phyloP scores from a whole-genome alignment of 2,888 invertebrate species.

The Leptopilina myrica region DNA sequence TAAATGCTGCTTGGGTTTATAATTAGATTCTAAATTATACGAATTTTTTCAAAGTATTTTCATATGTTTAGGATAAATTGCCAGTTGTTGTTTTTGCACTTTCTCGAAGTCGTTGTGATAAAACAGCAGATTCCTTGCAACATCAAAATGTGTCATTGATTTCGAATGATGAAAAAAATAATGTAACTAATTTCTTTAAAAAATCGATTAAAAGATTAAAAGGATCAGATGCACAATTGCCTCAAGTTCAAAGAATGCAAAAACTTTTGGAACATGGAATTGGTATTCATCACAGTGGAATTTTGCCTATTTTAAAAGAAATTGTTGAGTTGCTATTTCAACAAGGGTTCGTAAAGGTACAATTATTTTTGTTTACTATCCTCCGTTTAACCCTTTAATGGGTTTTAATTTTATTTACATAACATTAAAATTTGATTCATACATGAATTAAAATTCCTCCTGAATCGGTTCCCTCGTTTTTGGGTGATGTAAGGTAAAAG shows the following conservation, averaged over 20 bases:
- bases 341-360: conserved; percentile 90
- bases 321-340: conserved; percentile 99
- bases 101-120: conserved; percentile 89
- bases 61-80: conserved; percentile 80
- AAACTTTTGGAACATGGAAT: conserved; percentile 89
- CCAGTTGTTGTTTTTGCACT: conserved; percentile 97
- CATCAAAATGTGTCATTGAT: conserved; percentile 79
- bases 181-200: conserved; percentile 91
- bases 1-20: no score
- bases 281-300: conserved; percentile 98
- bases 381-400: no score
- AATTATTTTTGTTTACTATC: not conserved
- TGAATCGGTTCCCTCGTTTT: no score
- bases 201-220: conserved; percentile 88
- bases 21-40: no score
- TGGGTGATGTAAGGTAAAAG: no score
- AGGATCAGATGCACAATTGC: conserved; percentile 90
- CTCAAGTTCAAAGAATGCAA: conserved; percentile 87
- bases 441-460: no score
- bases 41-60: no score
- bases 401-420: not conserved
- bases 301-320: conserved; percentile 98
- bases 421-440: no score
- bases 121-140: conserved; percentile 78
- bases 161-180: conserved; percentile 88